These are phyloP conservation scores for Amblyjoppa fuscipennis DNA, from an alignment of 2,888 invertebrate species.

Conservation along the genomic window DNA sequence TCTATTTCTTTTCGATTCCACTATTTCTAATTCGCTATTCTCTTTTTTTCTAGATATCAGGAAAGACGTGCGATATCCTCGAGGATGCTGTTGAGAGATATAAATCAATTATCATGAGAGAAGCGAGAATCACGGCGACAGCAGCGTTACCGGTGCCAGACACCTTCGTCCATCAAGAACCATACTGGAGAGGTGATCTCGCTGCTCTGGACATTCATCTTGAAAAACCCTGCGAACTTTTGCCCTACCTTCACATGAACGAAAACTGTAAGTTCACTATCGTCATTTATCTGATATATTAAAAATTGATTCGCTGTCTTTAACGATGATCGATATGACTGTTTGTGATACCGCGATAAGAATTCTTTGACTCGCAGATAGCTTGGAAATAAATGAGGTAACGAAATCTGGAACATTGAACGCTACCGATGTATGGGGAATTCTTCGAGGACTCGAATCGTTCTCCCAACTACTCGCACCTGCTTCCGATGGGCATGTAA, in stretches of 20 bases:
- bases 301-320: neutral
- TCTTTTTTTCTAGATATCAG: slow-evolving; percentile 81
- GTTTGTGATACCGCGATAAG: neutral
- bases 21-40: slow-evolving; percentile 51
- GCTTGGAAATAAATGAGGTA: slow-evolving; percentile 71
- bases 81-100: slow-evolving; percentile 87
- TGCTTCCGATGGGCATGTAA: slow-evolving; percentile 50
- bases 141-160: slow-evolving; percentile 62
- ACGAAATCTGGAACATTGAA: slow-evolving; percentile 72
- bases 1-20: too few relatives aligned
- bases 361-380: slow-evolving; percentile 72
- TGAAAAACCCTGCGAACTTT: slow-evolving; percentile 88
- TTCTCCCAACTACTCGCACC: slow-evolving; percentile 86
- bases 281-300: too few relatives aligned
- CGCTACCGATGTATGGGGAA: slow-evolving; percentile 91
- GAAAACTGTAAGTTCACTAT: slow-evolving; percentile 90
- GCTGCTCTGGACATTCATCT: slow-evolving; percentile 87
- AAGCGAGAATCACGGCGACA: slow-evolving; percentile 70
- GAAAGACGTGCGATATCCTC: slow-evolving; percentile 87
- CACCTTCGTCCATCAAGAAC: slow-evolving; percentile 72
- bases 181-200: slow-evolving; percentile 84
- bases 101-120: slow-evolving; percentile 83
- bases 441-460: slow-evolving; percentile 94
- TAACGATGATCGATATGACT: neutral
- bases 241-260: slow-evolving; percentile 90